Evolutionary conservation across 1,140 invertebrate species (phyloP), one percentile per base, ranked within the genome.

Genomic region (Drosophila nigromelanica): DNA sequence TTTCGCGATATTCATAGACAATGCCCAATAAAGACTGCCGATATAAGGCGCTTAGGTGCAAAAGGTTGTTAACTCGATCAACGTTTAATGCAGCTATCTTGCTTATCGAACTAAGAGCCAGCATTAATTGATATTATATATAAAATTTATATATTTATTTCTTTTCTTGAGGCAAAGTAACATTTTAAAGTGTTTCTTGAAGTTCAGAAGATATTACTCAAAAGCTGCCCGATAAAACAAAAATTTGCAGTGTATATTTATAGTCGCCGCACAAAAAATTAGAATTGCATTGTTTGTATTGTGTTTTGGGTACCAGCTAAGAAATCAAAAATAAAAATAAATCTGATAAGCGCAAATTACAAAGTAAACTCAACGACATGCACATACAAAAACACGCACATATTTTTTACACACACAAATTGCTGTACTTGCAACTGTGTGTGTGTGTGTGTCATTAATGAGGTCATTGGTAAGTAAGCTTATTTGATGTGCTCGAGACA

Each of bases 391-490:
- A 40, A 14, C 55, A 58, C 51, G 62, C 73, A 85, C 61, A 64
- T 63, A 68, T 43, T 37, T 39, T 60, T 42, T 35, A 14, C 30
- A 39, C 18, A 55, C 10, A 59, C 24, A 5, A 51, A 33, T 51
- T 33, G n/a, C 55, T 18, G 2, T 59, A 47, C 24, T 35, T 71
- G 35, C 30, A 33, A 33, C 7, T 59, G 18, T 64, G 48, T 43
- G 40, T 52, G 39, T 52, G 61, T 12, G 40, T 39, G 62, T 55
- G 76, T 77, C 83, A 89, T 89, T 89, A 89, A 89, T 83, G 83
- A 89, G 83, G 83, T 83, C 83, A 89, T 83, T 83, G 83, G 79
- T 89, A 89, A 89, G 83, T 80, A 89, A 89, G 76, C 83, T 89
- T 89, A 76, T 89, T 89, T 89, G 83, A 89, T 89, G 83, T 89